Evolutionary conservation across 1,140 invertebrate genomes (phyloP).

Genomic region (Rhizoglyphus robini): DNA sequence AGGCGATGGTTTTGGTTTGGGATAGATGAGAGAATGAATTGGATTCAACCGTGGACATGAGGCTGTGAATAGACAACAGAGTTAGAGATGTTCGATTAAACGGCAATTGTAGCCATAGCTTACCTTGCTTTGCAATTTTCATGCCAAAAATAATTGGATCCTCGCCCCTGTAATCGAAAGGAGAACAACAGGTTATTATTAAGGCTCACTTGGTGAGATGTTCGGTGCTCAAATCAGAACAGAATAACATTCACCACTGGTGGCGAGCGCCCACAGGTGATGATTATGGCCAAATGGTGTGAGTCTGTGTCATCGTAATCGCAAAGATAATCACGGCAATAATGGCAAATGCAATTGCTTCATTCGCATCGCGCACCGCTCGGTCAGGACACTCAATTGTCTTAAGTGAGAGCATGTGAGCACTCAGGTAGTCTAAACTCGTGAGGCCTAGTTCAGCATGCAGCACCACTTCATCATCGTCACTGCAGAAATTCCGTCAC

Average conservation of each 20-base stretch:
- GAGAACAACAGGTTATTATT: not conserved
- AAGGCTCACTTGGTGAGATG: not conserved
- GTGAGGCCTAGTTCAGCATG: not conserved
- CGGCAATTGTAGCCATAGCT: not conserved
- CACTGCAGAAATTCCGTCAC: not conserved
- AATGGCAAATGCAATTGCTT: not conserved
- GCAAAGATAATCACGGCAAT: not conserved
- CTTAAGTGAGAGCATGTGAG: no score
- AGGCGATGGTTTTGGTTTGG: conserved; percentile 14
- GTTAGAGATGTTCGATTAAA: not conserved
- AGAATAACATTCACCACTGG: not conserved
- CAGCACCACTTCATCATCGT: not conserved
- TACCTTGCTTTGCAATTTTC: conserved; percentile 45
- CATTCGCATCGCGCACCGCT: not conserved
- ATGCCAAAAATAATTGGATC: conserved; percentile 48
- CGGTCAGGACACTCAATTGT: no score
- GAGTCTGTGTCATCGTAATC: not conserved
- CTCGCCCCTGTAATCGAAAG: conserved; percentile 36
- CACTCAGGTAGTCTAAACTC: no score
- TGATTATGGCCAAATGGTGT: conserved; percentile 8
- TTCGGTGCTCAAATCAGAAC: not conserved
- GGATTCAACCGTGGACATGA: conserved; percentile 24
- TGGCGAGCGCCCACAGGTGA: not conserved
- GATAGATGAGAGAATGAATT: conserved; percentile 21
- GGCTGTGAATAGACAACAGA: conserved; percentile 16